phyloP scores from a whole-genome alignment of 1,140 invertebrate genomes.

The Planococcus citri region DNA sequence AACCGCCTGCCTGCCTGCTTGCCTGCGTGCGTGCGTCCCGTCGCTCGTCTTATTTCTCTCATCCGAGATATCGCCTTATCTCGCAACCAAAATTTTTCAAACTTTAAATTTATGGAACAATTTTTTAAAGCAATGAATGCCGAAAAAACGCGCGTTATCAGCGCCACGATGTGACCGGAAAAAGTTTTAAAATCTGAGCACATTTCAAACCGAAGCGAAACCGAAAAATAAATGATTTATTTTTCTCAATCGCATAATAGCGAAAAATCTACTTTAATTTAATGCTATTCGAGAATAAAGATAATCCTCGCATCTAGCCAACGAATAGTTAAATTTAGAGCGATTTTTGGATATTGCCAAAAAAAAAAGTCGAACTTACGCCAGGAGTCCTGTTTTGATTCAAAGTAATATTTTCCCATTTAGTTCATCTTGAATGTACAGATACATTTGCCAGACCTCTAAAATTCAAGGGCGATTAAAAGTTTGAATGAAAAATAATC shows the following conservation, averaged over 20 bases:
- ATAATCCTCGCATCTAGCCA: too few relatives aligned
- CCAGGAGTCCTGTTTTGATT: too few relatives aligned
- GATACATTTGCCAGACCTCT: too few relatives aligned
- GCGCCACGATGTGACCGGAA: not conserved
- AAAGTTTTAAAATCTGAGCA: not conserved
- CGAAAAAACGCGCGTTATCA: not conserved
- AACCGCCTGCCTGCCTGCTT: not conserved
- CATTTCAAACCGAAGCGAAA: not conserved
- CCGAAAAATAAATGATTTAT: not conserved
- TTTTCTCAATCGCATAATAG: not conserved
- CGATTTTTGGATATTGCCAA: too few relatives aligned
- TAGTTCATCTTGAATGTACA: too few relatives aligned
- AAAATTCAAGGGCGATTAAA: too few relatives aligned
- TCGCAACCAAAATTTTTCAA: not conserved
- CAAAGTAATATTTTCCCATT: too few relatives aligned
- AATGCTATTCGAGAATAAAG: too few relatives aligned
- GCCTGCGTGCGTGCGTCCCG: not conserved
- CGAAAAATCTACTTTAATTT: too few relatives aligned
- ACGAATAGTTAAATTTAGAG: too few relatives aligned
- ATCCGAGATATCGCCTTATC: conserved; percentile 11
- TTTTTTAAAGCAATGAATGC: conserved; percentile 5
- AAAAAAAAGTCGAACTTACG: too few relatives aligned
- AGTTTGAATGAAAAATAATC: too few relatives aligned
- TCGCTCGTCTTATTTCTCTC: not conserved
- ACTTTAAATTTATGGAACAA: conserved; percentile 16